Evolutionary conservation across 1,140 invertebrate species (phyloP), one percentile per base, ranked within the genome.

Genomic region (Tetramorium parvispinum): DNA sequence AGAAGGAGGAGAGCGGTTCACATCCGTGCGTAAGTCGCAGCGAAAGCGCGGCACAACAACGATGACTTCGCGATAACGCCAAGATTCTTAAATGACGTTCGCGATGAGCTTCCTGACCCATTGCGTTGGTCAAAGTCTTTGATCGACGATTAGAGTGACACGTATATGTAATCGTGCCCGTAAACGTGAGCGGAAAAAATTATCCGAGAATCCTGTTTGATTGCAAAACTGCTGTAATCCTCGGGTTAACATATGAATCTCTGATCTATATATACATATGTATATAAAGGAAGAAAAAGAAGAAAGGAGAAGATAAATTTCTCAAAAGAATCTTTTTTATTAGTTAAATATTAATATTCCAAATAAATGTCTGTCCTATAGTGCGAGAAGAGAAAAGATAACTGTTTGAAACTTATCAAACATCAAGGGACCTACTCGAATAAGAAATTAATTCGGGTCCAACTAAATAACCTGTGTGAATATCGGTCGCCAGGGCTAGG

Each of bases 121-220:
- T 73, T 46, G 65, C 81, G 24, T 85, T 78, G 16, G 5, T 68
- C 37, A 8, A 43, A 53, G 11, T 5, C 51, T 68, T 51, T 32
- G 59, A 85, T 71, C 13, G 27, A 83, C 51, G 78, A 71, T 87
- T 63, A 81, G 71, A 8, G 73, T 73, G 57, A 73, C 37, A 71
- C 24, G 51, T 83, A 61, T 49, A 53, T 73, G 11, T 73, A 61
- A 73, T 83, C 37, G 10, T 11, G 37, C 18, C 16, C 8, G 18
- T 83, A 55, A 83, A 40, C 68, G 51, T 75, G 68, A 83, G 27
- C 68, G 68, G 46, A 57, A 46, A 66, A 32, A 85, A 24, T 70
- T 55, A 53, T 53, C 55, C 40, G 3, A 1, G n/a, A 32, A 59
- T 83, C 24, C 24, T 18, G 10, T 21, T 10, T 24, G 79, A 59